Base-by-base conservation (phyloP, 1,140 invertebrate species). In the Drosophila pachea region DNA sequence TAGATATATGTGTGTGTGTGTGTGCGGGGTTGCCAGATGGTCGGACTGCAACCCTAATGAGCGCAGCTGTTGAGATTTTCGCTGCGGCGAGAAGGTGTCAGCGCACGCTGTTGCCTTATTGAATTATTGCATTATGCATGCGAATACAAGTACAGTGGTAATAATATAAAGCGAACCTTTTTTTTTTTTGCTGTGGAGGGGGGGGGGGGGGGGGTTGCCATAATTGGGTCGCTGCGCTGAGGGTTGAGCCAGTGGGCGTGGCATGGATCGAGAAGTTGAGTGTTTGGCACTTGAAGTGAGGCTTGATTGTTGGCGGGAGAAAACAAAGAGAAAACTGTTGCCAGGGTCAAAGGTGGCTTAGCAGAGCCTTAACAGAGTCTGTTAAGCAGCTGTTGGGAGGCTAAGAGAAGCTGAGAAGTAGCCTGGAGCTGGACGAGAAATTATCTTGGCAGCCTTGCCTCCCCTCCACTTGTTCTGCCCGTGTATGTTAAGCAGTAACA, bases 71-170 rank as follows among this genome's bases (percentile, higher is more conserved):
- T 65, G 64, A 31, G 29, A 86, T 86, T 86, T 86, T 76, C 53
- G 56, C 55, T 35, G 12, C 22, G 22, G 22, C 22, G 22, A 22
- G 49, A 35, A 84, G 81, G 79, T 84, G 79, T 84, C 79, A 76
- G 45, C 74, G 79, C 66, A 79, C 49, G 49, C 63, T 79, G 81
- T 79, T 79, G 81, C 81, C 76, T 79, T 74, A 84, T 84, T 84
- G 76, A 84, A 84, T 84, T 84, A 84, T 70, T 73, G 66, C 65
- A 68, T 73, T 59, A 47, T 78, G 16, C 59, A 71, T 75, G 58
- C 75, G 32, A 22, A 9, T 14, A 52, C n/a, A 56, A 40, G 33
- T 36, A 38, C 35, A 40, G 59, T 73, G 73, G 61, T 73, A 65
- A 67, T 59, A 73, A 76, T 42, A 54, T 2, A 60, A 45, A 76